Evolutionary conservation across 2,113 vertebrate species (phyloP).

Genomic region (Fregetta grallaria): DNA sequence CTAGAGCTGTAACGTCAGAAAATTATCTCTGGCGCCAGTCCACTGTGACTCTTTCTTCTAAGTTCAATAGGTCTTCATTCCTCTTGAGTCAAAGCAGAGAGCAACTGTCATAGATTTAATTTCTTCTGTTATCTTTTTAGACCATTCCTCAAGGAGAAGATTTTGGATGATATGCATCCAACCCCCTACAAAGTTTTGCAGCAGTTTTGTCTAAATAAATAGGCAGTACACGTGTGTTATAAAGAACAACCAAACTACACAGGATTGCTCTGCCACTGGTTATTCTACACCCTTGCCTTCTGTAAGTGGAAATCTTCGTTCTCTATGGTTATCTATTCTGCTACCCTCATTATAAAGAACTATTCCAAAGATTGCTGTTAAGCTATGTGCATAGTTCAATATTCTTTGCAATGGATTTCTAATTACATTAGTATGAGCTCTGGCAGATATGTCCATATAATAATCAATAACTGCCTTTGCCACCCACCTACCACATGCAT

Average conservation of each 20-base stretch:
- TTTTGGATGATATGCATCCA: neutral
- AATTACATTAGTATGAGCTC: constrained; percentile 6
- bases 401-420: constrained; percentile 26
- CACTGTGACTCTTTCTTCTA: neutral
- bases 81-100: neutral
- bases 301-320: neutral
- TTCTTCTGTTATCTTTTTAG: neutral
- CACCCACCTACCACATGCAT: constrained; percentile 52
- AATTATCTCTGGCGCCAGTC: neutral
- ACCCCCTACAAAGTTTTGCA: neutral
- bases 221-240: neutral
- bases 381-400: neutral
- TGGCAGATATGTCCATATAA: constrained; percentile 40
- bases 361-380: neutral
- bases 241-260: neutral
- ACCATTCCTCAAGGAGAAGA: neutral
- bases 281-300: neutral
- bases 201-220: neutral
- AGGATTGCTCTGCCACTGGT: neutral
- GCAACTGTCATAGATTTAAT: neutral
- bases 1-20: neutral
- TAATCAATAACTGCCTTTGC: constrained; percentile 50
- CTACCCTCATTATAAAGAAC: neutral
- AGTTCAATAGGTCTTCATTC: neutral
- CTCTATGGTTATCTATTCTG: neutral